Conservation (phyloP, 2,888 invertebrate genomes). For the Neria commutata region DNA sequence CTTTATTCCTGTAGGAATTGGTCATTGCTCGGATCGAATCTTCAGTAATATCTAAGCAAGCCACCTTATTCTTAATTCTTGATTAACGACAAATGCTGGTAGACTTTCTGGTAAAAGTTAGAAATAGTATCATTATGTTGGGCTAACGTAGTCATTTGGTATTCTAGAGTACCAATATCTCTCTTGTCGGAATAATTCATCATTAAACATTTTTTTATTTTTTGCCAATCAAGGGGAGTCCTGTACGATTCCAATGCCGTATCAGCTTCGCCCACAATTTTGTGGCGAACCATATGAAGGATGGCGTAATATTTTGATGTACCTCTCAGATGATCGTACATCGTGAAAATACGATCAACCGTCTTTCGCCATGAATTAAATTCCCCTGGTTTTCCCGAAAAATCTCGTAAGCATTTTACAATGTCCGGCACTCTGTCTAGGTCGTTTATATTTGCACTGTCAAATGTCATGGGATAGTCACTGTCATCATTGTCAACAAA, state of each 20-base stretch:
- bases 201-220: neutral
- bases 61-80: neutral
- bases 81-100: neutral
- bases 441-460: neutral
- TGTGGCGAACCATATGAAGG: neutral
- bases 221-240: conserved; percentile 1
- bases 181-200: neutral
- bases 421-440: conserved; percentile 5
- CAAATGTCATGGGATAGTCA: neutral
- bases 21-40: neutral
- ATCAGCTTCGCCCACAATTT: conserved; percentile 3
- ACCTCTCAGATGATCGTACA: neutral
- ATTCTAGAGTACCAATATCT: neutral
- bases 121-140: neutral
- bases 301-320: neutral
- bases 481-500: too few relatives aligned
- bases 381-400: conserved; percentile 4
- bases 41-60: neutral
- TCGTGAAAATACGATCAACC: neutral
- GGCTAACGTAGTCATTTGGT: neutral
- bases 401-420: neutral
- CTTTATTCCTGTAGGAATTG: neutral
- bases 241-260: neutral
- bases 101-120: neutral
- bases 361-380: conserved; percentile 8